These are phyloP conservation scores for Ophthalmolycus amberensis DNA, from an alignment of 2,113 vertebrate genomes.

Conservation along the genomic window DNA sequence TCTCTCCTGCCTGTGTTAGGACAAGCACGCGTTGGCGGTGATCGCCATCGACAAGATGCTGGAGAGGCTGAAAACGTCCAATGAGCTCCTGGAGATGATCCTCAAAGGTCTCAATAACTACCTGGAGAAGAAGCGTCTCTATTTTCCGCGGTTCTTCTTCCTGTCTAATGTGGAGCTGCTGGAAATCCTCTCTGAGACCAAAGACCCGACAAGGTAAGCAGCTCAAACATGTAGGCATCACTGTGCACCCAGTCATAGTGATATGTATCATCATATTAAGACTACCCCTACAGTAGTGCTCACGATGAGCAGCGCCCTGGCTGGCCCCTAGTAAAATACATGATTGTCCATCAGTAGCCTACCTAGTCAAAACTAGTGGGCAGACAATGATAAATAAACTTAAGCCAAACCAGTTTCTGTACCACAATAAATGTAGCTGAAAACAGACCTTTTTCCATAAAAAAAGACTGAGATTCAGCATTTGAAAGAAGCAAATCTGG, in stretches of 20 bases:
- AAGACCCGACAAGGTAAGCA: constrained; percentile 90
- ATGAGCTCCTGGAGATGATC: constrained; percentile 89
- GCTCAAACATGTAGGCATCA: neutral
- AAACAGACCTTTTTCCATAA: neutral
- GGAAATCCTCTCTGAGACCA: constrained; percentile 94
- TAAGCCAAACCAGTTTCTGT: neutral
- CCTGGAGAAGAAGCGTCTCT: constrained; percentile 92
- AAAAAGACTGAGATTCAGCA: neutral
- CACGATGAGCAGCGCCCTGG: neutral
- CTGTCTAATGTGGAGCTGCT: constrained; percentile 94
- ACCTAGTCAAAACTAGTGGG: neutral
- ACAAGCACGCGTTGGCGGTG: constrained; percentile 88
- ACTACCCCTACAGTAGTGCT: neutral
- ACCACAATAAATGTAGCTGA: neutral
- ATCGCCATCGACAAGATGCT: constrained; percentile 88
- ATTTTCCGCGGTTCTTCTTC: constrained; percentile 94
- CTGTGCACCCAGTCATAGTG: neutral
- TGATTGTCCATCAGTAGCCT: neutral
- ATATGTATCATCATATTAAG: neutral
- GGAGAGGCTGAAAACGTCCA: constrained; percentile 87
- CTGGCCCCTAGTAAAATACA: neutral
- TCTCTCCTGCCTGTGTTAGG: constrained; percentile 73
- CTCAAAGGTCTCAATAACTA: constrained; percentile 94
- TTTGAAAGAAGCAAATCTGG: neutral
- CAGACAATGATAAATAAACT: neutral